These are phyloP conservation scores for Amphimallon solstitiale DNA, from an alignment of 2,888 invertebrate genomes.

Conservation along the genomic window DNA sequence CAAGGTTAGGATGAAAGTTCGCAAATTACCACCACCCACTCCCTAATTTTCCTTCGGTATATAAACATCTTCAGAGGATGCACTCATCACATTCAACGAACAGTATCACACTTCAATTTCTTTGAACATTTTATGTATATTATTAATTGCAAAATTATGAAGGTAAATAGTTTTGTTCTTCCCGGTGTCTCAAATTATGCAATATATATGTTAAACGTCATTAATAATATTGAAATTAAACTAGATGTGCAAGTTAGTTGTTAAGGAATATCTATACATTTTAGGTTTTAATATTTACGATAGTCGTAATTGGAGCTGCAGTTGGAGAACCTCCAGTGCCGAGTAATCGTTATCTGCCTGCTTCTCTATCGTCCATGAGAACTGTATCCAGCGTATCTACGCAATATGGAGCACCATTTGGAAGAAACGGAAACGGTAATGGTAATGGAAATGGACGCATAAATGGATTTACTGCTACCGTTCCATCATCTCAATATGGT, in stretches of 20 bases:
- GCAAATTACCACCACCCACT: conserved; percentile 21
- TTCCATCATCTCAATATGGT: no score
- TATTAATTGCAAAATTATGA: background rate
- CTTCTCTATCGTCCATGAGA: conserved; percentile 48
- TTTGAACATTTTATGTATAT: background rate
- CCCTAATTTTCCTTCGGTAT: conserved; percentile 9
- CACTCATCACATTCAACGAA: conserved; percentile 30
- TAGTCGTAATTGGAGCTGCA: conserved; percentile 51
- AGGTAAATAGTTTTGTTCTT: background rate
- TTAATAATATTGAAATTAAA: no score
- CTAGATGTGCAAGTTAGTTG: no score
- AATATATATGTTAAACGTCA: no score
- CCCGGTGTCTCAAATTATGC: no score
- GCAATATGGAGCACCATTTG: conserved; percentile 46
- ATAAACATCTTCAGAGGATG: conserved; percentile 18
- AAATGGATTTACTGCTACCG: no score
- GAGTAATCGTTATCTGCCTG: conserved; percentile 57
- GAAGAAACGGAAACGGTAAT: background rate
- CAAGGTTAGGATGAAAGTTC: conserved; percentile 27
- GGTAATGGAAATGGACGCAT: no score
- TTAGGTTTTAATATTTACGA: conserved; percentile 51
- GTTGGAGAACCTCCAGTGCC: conserved; percentile 60
- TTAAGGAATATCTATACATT: no score
- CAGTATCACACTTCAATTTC: background rate
- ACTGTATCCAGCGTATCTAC: conserved; percentile 42